phyloP scores from a whole-genome alignment of 2,888 invertebrate genomes.

The Cosmia pyralina region DNA sequence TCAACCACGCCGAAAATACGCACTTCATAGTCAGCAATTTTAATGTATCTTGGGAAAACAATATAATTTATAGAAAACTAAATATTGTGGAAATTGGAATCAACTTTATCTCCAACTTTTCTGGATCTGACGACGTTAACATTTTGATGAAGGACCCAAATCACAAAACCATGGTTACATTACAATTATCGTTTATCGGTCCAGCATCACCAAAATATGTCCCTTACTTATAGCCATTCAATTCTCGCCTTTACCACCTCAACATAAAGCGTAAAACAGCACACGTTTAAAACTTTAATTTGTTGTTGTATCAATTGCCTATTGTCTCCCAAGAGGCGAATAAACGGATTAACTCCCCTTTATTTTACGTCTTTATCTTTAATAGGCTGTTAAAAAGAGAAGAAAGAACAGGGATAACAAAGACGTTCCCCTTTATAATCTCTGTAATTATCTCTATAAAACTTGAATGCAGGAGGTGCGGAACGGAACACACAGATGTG shows the following conservation, averaged over 20 bases:
- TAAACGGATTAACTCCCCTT: slow-evolving; percentile 64
- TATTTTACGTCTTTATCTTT: slow-evolving; percentile 63
- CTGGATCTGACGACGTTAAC: slow-evolving; percentile 12
- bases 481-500: slow-evolving; percentile 70
- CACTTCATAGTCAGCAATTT: too few species aligned
- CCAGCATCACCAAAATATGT: slow-evolving; percentile 38
- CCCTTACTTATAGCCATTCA: slow-evolving; percentile 6
- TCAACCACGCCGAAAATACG: too few species aligned
- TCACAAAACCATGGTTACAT: slow-evolving; percentile 52
- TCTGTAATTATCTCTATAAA: slow-evolving; percentile 66
- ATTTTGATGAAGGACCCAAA: slow-evolving; percentile 41
- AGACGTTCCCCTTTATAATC: slow-evolving; percentile 60
- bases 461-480: slow-evolving; percentile 67
- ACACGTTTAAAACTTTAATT: slow-evolving; percentile 34
- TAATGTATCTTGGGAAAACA: too few species aligned
- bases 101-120: neutral
- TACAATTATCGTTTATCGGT: slow-evolving; percentile 57
- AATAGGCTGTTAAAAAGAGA: slow-evolving; percentile 64
- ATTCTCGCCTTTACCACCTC: slow-evolving; percentile 20
- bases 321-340: slow-evolving; percentile 54
- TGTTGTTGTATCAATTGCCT: slow-evolving; percentile 37
- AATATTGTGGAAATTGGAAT: slow-evolving; percentile 1
- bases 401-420: slow-evolving; percentile 56
- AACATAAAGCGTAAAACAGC: slow-evolving; percentile 36
- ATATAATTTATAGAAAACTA: neutral